These are phyloP conservation scores for Xenopus tropicalis DNA, from an alignment of 2,113 vertebrate genomes.

Conservation along the genomic window DNA sequence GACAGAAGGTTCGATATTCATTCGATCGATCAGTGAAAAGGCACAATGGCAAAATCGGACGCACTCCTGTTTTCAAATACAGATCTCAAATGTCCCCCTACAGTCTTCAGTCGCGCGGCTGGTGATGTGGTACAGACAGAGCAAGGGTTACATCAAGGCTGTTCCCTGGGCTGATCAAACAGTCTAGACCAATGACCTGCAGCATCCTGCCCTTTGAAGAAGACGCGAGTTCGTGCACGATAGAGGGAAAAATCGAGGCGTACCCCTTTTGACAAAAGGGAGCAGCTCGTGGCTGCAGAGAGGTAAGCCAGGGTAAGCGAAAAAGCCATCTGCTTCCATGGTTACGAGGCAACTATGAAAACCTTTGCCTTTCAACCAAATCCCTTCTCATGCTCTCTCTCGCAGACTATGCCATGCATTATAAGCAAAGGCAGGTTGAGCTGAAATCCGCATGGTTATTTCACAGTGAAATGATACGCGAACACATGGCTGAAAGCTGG, in stretches of 20 bases:
- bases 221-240: conserved; percentile 90
- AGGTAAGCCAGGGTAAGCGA: conserved; percentile 93
- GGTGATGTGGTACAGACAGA: conserved; percentile 81
- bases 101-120: conserved; percentile 85
- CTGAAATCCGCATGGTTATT: conserved; percentile 80
- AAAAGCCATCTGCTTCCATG: conserved; percentile 98
- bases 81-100: conserved; percentile 86
- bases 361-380: conserved; percentile 88
- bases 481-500: conserved; percentile 75
- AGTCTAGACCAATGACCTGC: conserved; percentile 97
- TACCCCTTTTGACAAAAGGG: conserved; percentile 85
- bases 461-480: conserved; percentile 84
- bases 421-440: conserved; percentile 80
- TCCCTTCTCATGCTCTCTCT: conserved; percentile 94
- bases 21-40: conserved; percentile 99
- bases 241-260: conserved; percentile 82
- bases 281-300: conserved; percentile 91
- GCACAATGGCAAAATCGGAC: conserved; percentile 96
- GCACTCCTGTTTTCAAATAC: conserved; percentile 92
- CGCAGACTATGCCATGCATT: conserved; percentile 88
- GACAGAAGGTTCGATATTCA: conserved; percentile 99
- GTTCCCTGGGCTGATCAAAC: conserved; percentile 90
- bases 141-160: conserved; percentile 97
- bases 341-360: conserved; percentile 95
- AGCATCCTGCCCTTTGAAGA: conserved; percentile 92